A percentile compares a stretch with the other conserved stretches of the same genome.
Evolutionary conservation across 1,140 invertebrate species (phyloP).

Genomic region (Asobara japonica): DNA sequence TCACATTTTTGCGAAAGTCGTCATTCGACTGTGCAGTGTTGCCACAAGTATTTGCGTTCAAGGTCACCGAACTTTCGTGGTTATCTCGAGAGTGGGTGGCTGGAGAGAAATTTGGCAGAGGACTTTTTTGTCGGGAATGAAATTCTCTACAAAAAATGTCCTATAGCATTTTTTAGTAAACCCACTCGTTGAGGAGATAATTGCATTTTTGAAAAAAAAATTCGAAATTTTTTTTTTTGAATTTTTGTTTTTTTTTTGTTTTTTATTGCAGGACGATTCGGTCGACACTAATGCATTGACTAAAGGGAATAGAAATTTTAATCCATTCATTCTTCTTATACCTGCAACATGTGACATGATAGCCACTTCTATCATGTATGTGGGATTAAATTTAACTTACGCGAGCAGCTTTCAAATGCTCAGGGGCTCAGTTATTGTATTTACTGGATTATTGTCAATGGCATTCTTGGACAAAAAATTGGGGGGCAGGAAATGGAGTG

Average conservation of each 20-base stretch:
- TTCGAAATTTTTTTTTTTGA: neutral
- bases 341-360: conserved; percentile 88
- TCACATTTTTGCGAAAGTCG: too few species aligned
- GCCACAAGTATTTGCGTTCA: too few species aligned
- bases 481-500: conserved; percentile 80
- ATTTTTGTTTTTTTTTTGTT: conserved; percentile 28
- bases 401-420: conserved; percentile 98
- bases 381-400: conserved; percentile 91
- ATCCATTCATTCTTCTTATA: conserved; percentile 83
- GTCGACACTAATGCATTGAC: conserved; percentile 70
- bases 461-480: conserved; percentile 82
- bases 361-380: conserved; percentile 88
- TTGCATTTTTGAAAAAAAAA: too few species aligned
- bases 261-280: conserved; percentile 69
- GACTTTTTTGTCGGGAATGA: too few species aligned
- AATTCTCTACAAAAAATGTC: too few species aligned
- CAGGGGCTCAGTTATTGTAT: conserved; percentile 92
- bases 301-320: conserved; percentile 78
- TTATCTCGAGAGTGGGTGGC: too few species aligned
- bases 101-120: too few species aligned
- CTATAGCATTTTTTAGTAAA: too few species aligned
- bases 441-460: conserved; percentile 91
- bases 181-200: too few species aligned
- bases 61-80: too few species aligned
- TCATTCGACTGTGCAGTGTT: too few species aligned